Percentiles rank a stretch among this genome's conserved stretches.
These are phyloP conservation scores for Caenorhabditis sp. DNA, from an alignment of 2,888 invertebrate genomes.

Conservation along the genomic window DNA sequence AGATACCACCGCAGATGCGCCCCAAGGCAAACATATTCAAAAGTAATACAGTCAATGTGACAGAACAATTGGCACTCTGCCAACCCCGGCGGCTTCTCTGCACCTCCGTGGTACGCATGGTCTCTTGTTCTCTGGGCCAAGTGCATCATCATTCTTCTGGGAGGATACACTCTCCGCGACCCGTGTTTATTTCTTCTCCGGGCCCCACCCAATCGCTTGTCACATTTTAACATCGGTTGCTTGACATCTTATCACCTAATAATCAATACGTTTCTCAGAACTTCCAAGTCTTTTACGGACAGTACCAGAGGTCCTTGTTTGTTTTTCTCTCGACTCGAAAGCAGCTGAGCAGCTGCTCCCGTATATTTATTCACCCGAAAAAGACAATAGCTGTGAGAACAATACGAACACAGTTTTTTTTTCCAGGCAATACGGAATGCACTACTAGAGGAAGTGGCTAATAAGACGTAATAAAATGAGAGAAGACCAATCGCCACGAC, in stretches of 20 bases:
- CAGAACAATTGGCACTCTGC: conserved; percentile 57
- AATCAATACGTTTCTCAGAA: conserved; percentile 32
- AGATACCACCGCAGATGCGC: conserved; percentile 36
- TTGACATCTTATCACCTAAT: conserved; percentile 27
- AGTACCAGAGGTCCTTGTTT: conserved; percentile 7
- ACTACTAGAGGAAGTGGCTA: conserved; percentile 29
- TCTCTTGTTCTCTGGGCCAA: conserved; percentile 53
- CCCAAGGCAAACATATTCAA: conserved; percentile 50
- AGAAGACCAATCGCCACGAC: conserved; percentile 41
- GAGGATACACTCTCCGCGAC: conserved; percentile 29
- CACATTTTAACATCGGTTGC: conserved; percentile 37
- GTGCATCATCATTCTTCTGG: conserved; percentile 58
- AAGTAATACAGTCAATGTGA: conserved; percentile 34
- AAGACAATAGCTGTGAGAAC: conserved; percentile 15
- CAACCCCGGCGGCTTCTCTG: conserved; percentile 29
- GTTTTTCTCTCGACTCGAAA: not conserved
- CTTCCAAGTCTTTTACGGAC: not conserved
- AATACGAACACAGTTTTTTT: conserved; percentile 29
- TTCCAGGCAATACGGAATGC: conserved; percentile 50
- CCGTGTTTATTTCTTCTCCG: conserved; percentile 48
- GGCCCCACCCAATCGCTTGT: conserved; percentile 31
- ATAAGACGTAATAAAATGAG: conserved; percentile 22
- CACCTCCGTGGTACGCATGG: conserved; percentile 7
- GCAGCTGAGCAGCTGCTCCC: conserved; percentile 38
- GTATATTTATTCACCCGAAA: conserved; percentile 27